Base-by-base conservation (phyloP, 1,140 invertebrate species). In the Tetranychus urticae region DNA sequence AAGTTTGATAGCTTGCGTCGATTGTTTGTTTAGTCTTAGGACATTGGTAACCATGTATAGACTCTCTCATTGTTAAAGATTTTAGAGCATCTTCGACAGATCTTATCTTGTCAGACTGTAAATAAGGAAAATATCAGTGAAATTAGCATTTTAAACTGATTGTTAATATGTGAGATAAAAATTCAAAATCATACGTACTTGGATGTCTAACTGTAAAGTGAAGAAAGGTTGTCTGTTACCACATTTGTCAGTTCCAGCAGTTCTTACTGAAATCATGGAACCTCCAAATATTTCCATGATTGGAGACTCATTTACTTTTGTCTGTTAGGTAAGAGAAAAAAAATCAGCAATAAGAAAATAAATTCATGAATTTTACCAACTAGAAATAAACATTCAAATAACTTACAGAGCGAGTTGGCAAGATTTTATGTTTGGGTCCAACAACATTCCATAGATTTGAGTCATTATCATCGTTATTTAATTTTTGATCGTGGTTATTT, bases 251-350 rank as follows among this genome's bases (percentile, higher is more conserved):
- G 83, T 81, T 34, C 83, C 81, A 46, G 81, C 77, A 63, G 86
- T 79, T 61, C 92, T 77, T 10, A 83, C 80, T n/a, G 85, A 86
- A 58, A 88, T 79, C 48, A 90, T 78, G 69, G 88, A 82, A 23
- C 91, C 90, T 59, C 86, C 80, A 74, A 94, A 93, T 63, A 94
- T 90, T 67, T 90, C 85, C 34, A 85, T 87, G 4, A 94, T 77
- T 1, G 89, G 88, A n/a, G 88, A 88, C 65, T 81, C 80, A 58
- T 77, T 81, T 70, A 88, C 82, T 66, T 83, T 81, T 47, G 85
- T 84, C 72, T 69, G 56, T 45, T n/a, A 23, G 60, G 46, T 64
- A 42, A 33, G 62, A 56, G 65, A 58, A 59, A 55, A 60, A 23
- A 36, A 60, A 62, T 50, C 13, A 23, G 23, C 23, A 23, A 23